Evolutionary conservation across 2,797 vertebrate species (phyloP).

Genomic region (Danio kyathit): DNA sequence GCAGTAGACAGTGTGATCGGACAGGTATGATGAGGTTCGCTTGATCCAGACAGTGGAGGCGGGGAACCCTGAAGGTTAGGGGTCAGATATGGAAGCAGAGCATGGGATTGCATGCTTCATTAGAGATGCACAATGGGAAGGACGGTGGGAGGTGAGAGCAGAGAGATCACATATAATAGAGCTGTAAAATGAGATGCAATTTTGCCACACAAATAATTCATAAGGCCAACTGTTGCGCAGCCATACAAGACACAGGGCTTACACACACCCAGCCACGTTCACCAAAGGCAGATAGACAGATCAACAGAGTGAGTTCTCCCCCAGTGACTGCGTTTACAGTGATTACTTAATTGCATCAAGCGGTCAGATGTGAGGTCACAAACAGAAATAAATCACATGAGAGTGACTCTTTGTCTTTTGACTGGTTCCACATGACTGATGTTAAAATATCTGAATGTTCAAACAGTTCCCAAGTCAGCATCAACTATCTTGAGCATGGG

Average conservation of each 20-base stretch:
- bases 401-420: neutral
- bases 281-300: slow-evolving; percentile 26
- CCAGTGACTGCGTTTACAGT: slow-evolving; percentile 12
- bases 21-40: slow-evolving; percentile 2
- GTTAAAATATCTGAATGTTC: neutral
- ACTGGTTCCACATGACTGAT: neutral
- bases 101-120: slow-evolving; percentile 43
- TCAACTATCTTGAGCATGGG: neutral
- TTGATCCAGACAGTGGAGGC: slow-evolving; percentile 21
- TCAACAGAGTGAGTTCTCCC: slow-evolving; percentile 4
- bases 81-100: slow-evolving; percentile 51
- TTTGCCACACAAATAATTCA: slow-evolving; percentile 59
- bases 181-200: slow-evolving; percentile 59
- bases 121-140: slow-evolving; percentile 45
- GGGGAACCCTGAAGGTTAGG: slow-evolving; percentile 27
- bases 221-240: slow-evolving; percentile 49
- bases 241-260: slow-evolving; percentile 22
- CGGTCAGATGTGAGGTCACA: slow-evolving; percentile 10
- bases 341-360: slow-evolving; percentile 16
- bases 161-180: slow-evolving; percentile 56
- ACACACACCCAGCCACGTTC: slow-evolving; percentile 39
- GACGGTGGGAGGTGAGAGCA: slow-evolving; percentile 50
- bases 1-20: slow-evolving; percentile 1
- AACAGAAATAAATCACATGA: neutral
- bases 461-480: neutral